Base-by-base conservation (phyloP, 1,140 invertebrate genomes). In the Gonatopus flavifemur region DNA sequence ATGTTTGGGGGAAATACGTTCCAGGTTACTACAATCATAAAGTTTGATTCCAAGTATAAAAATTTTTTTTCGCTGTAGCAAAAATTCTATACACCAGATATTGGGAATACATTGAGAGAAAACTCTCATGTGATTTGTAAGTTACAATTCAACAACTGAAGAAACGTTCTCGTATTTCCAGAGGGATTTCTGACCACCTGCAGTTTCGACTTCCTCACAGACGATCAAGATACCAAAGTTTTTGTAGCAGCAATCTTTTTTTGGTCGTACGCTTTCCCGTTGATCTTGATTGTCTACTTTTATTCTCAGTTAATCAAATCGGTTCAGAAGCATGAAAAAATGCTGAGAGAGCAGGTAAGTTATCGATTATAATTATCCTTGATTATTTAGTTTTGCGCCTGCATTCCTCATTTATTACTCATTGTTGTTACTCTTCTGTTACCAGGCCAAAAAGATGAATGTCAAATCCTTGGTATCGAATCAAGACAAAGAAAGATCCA, bases 401-500 rank as follows among this genome's bases (percentile, higher is more conserved):
- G n/a, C n/a, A n/a, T n/a, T n/a, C n/a, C n/a, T n/a, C n/a, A n/a
- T n/a, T n/a, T n/a, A n/a, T n/a, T n/a, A n/a, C n/a, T n/a, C n/a
- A n/a, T n/a, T n/a, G n/a, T n/a, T n/a, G n/a, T n/a, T n/a, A n/a
- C n/a, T n/a, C n/a, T 24, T 19, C 16, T 12, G 19, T 22, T 31
- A 1, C 1, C 56, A 90, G 81, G 88, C 88, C 0, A 88, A 88
- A 70, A 89, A 88, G 66, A 91, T 90, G 88, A 91, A 91, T 58
- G 85, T 90, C 0, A 88, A 89, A 60, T 88, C 86, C 0, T 66
- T 91, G 3, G 81, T 85, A 9, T 82, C 83, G 1, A 88, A 87
- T 68, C 83, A 87, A 58, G 86, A 86, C 36, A 81, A 84, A 32
- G 82, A 83, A 1, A 80, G 83, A 44, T 86, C 84, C 49, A 82